A percentile compares a stretch with the other conserved stretches of the same genome.
Conservation (phyloP, 1,140 invertebrate species). For the Eupristina koningsbergeri region DNA sequence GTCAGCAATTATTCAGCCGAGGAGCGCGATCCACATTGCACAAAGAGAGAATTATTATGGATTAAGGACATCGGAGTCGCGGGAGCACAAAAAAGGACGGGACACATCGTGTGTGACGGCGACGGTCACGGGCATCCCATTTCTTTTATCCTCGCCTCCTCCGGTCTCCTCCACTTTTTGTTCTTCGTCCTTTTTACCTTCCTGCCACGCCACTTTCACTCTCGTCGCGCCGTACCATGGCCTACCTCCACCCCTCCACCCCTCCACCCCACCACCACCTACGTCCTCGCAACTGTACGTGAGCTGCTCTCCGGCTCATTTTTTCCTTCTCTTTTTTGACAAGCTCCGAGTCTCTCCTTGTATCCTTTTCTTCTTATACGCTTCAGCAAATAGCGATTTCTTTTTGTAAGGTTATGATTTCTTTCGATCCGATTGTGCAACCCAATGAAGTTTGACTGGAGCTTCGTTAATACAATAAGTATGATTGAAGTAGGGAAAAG, state of each 20-base stretch:
- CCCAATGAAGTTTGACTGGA: not conserved
- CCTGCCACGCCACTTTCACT: slow-evolving; percentile 53
- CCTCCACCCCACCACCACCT: slow-evolving; percentile 59
- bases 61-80: slow-evolving; percentile 41
- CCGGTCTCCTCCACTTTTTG: slow-evolving; percentile 53
- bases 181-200: slow-evolving; percentile 26
- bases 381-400: slow-evolving; percentile 18
- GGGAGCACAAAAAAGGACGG: slow-evolving; percentile 11
- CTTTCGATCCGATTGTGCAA: slow-evolving; percentile 10
- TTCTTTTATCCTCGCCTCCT: slow-evolving; percentile 53
- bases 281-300: slow-evolving; percentile 40
- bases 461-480: not conserved
- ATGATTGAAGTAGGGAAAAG: not conserved
- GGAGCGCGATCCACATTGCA: not conserved
- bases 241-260: no score
- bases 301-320: not conserved
- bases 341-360: slow-evolving; percentile 5
- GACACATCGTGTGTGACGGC: slow-evolving; percentile 2
- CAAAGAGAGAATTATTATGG: slow-evolving; percentile 33
- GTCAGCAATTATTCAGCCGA: slow-evolving; percentile 9
- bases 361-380: slow-evolving; percentile 13
- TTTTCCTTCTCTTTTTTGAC: slow-evolving; percentile 12
- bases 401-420: slow-evolving; percentile 25
- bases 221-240: slow-evolving; percentile 55
- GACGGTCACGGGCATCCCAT: slow-evolving; percentile 38